Percentiles rank a stretch among this genome's conserved stretches.
Conservation (phyloP, 1,140 invertebrate species). For the Cecropterus lyciades region DNA sequence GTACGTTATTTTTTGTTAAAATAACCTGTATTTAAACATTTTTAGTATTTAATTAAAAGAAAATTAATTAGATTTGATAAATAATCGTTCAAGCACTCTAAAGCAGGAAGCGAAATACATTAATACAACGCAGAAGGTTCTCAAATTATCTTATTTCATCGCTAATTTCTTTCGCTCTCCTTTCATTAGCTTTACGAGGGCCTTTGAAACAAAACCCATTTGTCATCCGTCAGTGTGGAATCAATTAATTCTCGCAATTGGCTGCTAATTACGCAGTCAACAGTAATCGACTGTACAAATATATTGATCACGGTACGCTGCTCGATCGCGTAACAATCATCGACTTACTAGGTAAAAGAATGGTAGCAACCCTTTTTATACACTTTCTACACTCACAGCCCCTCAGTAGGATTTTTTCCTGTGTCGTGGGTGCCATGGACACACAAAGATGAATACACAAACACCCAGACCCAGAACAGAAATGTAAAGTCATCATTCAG, state of each 20-base stretch:
- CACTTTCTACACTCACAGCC: too few relatives aligned
- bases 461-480: too few relatives aligned
- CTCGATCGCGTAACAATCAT: too few relatives aligned
- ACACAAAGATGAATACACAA: too few relatives aligned
- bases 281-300: background rate
- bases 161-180: conserved; percentile 6
- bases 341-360: too few relatives aligned
- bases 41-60: background rate
- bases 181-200: background rate
- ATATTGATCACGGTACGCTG: background rate
- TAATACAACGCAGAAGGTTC: background rate
- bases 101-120: background rate
- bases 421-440: too few relatives aligned
- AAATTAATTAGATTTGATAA: background rate
- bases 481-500: too few relatives aligned
- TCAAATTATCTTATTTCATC: background rate
- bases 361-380: too few relatives aligned
- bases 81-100: background rate
- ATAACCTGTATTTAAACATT: too few relatives aligned
- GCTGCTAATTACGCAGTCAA: conserved; percentile 10
- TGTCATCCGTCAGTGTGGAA: conserved; percentile 7
- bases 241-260: conserved; percentile 13
- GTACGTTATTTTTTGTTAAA: too few relatives aligned
- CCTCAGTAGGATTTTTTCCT: too few relatives aligned
- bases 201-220: conserved; percentile 6